phyloP scores from a whole-genome alignment of 2,797 vertebrate species.

The Psittacula derbiana region DNA sequence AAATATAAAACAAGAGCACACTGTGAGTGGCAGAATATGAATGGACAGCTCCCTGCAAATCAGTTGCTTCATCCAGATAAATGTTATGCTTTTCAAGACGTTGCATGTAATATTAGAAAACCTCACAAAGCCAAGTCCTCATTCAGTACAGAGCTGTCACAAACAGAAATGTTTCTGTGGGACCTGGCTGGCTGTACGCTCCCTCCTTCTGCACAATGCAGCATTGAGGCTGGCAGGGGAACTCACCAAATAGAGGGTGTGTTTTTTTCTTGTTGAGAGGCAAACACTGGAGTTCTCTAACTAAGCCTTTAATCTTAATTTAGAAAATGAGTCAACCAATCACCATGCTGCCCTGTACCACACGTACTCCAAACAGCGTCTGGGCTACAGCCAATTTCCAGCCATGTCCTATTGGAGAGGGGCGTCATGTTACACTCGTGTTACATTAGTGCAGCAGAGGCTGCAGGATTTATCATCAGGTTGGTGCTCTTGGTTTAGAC shows the following conservation, averaged over 20 bases:
- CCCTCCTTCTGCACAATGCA: neutral
- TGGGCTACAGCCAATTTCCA: neutral
- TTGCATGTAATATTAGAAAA: neutral
- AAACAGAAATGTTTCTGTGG: neutral
- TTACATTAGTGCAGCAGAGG: neutral
- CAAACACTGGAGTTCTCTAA: neutral
- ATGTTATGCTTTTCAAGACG: neutral
- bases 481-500: constrained; percentile 38
- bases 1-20: neutral
- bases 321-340: constrained; percentile 37
- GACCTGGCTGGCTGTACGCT: neutral
- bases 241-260: neutral
- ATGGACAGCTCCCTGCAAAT: neutral
- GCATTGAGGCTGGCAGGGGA: neutral
- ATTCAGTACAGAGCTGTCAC: neutral
- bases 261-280: neutral
- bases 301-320: constrained; percentile 29
- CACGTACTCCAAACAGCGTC: neutral
- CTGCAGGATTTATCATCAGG: constrained; percentile 43
- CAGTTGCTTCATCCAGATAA: neutral
- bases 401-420: neutral
- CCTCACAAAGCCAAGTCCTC: neutral
- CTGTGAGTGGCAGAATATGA: neutral
- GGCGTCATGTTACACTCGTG: neutral
- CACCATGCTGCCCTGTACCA: neutral